A percentile compares a stretch with the other conserved stretches of the same genome.
These are phyloP conservation scores for Martes martes DNA, from an alignment of 2,113 vertebrate genomes.

Conservation along the genomic window DNA sequence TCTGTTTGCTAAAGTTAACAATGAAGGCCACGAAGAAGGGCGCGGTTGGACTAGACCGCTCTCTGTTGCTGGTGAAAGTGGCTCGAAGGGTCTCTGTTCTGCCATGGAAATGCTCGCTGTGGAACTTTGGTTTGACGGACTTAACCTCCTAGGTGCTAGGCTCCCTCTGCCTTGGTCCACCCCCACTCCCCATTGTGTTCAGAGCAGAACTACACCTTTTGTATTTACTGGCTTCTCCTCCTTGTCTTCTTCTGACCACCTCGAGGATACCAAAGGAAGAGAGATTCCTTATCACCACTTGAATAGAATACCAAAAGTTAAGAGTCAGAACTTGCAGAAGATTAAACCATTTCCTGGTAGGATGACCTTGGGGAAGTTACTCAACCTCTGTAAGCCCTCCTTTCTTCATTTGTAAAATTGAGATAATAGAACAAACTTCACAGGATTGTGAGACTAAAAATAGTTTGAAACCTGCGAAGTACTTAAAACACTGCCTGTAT, in stretches of 20 bases:
- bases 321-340: not conserved
- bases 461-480: not conserved
- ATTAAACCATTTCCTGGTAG: not conserved
- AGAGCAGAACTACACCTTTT: not conserved
- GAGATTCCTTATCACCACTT: not conserved
- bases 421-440: not conserved
- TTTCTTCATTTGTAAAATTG: conserved; percentile 23
- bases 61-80: not conserved
- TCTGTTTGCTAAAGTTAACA: not conserved
- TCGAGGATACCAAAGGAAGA: not conserved
- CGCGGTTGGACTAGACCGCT: not conserved
- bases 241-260: not conserved
- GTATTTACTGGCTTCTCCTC: not conserved
- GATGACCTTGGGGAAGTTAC: not conserved
- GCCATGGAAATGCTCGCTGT: not conserved
- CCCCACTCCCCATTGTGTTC: not conserved
- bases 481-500: not conserved
- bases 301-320: not conserved
- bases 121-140: not conserved
- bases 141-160: not conserved
- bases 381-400: not conserved
- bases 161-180: not conserved
- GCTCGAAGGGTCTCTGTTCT: not conserved
- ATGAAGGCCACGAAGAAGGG: not conserved
- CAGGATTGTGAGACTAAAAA: not conserved